Base-by-base conservation (phyloP, 2,888 invertebrate genomes). In the Drosophila monieri region DNA sequence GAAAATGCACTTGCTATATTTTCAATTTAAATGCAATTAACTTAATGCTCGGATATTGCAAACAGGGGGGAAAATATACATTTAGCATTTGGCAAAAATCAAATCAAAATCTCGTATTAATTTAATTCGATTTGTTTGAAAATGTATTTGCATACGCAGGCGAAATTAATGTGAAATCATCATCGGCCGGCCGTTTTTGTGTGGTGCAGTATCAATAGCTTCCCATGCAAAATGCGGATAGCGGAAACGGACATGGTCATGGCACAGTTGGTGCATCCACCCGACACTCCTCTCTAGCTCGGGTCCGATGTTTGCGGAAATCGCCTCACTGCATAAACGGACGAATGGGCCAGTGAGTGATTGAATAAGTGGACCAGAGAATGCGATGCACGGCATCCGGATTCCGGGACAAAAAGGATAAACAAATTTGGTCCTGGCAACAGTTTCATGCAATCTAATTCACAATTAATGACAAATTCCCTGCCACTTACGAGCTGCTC, bases 391-490 rank as follows among this genome's bases (percentile, higher is more conserved):
- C 52, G 35, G 44, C 39, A 59, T n/a, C 35, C 30, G 15, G 4
- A 30, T 52, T 10, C 35, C 30, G 9, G 6, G 14, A 68, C 52
- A 62, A 49, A 55, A 69, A 59, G 48, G 49, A 61, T 55, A 68
- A 65, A 56, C 60, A 71, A 77, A 57, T 67, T 72, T 47, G 68
- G 60, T 52, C 65, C 61, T 60, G 68, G 76, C 76, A 70, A 73
- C 74, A 85, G 79, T 80, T 78, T 79, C 79, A 78, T 88, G 78
- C 77, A 87, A 88, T 88, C 90, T 89, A 90, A 90, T 89, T 85
- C 89, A 88, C 83, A 90, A 90, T 90, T 90, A 90, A 90, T 90
- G 81, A 83, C 76, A 77, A 89, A 88, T 88, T 80, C 83, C 72
- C 79, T 81, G 75, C 77, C 78, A 80, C 73, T 87, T 84, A 76